A percentile compares a stretch with the other conserved stretches of the same genome.
Conservation (phyloP, 2,113 vertebrate species). For the Aleadryas rufinucha region DNA sequence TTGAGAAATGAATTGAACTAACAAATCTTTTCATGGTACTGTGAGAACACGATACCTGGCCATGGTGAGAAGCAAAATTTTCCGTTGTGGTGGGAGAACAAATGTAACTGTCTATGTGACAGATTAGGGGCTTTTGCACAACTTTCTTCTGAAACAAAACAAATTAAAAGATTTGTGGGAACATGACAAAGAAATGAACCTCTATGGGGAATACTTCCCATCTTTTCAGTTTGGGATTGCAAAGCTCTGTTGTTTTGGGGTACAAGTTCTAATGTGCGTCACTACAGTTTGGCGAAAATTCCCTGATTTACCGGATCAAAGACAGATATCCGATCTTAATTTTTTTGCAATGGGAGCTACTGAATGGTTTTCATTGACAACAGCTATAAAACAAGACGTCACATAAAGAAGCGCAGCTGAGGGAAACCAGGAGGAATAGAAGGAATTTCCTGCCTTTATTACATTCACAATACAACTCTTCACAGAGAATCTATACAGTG, state of each 20-base stretch:
- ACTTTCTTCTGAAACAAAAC: background rate
- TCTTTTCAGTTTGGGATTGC: background rate
- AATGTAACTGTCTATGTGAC: background rate
- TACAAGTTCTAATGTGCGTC: background rate
- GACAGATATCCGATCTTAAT: background rate
- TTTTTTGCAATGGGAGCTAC: background rate
- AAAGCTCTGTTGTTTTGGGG: background rate
- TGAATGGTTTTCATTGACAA: background rate
- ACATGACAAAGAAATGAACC: background rate
- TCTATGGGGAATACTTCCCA: fast-evolving
- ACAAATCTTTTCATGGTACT: background rate
- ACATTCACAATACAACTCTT: background rate
- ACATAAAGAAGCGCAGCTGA: background rate
- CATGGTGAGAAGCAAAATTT: background rate
- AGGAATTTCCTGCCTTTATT: background rate
- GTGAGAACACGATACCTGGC: background rate
- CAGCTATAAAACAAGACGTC: background rate
- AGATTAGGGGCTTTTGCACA: background rate
- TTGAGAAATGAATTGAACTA: background rate
- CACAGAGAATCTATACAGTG: background rate
- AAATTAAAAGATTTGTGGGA: background rate
- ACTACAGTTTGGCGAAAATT: background rate
- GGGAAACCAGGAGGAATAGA: background rate
- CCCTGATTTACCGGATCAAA: background rate
- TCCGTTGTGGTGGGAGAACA: background rate